Percentiles rank a stretch among this genome's conserved stretches.
These are phyloP conservation scores for Scaptodrosophila latifasciaeformis DNA, from an alignment of 2,888 invertebrate species.

Conservation along the genomic window DNA sequence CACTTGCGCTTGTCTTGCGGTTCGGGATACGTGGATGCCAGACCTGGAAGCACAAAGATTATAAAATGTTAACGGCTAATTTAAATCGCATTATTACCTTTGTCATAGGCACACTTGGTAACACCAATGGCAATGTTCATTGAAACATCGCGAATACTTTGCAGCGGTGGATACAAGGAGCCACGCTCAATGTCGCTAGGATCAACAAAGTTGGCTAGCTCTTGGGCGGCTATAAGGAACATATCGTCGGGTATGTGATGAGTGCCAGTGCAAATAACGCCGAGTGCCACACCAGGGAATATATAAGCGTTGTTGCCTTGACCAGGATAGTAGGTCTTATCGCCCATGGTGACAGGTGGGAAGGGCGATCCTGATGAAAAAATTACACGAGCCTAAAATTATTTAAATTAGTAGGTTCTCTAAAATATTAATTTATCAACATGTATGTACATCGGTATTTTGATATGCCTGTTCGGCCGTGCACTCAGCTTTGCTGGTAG, in stretches of 20 bases:
- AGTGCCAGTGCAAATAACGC: slow-evolving; percentile 92
- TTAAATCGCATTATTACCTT: slow-evolving; percentile 78
- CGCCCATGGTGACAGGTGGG: slow-evolving; percentile 86
- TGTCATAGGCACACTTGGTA: slow-evolving; percentile 91
- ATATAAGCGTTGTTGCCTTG: slow-evolving; percentile 99
- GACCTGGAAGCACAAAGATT: slow-evolving; percentile 76
- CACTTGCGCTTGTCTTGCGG: slow-evolving; percentile 85
- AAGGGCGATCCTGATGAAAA: slow-evolving; percentile 98
- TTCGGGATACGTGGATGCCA: slow-evolving; percentile 90
- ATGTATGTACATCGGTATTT: slow-evolving; percentile 86
- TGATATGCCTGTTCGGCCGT: slow-evolving; percentile 96
- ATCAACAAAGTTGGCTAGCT: slow-evolving; percentile 86
- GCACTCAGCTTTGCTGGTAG: slow-evolving; percentile 98
- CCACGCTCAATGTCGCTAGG: slow-evolving; percentile 88
- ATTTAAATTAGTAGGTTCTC: background rate
- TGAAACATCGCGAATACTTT: slow-evolving; percentile 89
- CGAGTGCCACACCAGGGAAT: slow-evolving; percentile 96
- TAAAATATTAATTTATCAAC: background rate
- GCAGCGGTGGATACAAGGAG: slow-evolving; percentile 93
- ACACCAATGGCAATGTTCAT: slow-evolving; percentile 91
- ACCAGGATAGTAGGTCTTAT: slow-evolving; percentile 90
- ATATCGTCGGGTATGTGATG: slow-evolving; percentile 95
- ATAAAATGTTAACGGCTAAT: background rate
- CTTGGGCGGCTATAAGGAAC: slow-evolving; percentile 96
- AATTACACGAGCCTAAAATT: slow-evolving; percentile 87